Conservation (phyloP, 2,797 vertebrate genomes). For the Bradypodion ventrale region DNA sequence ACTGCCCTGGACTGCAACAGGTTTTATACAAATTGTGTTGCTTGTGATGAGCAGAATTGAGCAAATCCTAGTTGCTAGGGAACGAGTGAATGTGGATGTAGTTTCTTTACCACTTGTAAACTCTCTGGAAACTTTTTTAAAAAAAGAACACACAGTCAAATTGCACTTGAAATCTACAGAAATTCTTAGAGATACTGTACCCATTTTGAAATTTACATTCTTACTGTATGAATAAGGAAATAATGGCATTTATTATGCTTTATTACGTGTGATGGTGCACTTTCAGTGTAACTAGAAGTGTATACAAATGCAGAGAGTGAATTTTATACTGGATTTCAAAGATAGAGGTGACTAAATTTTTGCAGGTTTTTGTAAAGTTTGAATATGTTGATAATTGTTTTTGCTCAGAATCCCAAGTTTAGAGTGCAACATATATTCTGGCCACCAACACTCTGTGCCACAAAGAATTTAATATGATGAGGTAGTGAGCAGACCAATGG, state of each 20-base stretch:
- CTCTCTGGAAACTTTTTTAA: constrained; percentile 57
- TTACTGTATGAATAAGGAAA: constrained; percentile 33
- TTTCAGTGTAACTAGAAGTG: constrained; percentile 41
- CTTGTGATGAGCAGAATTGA: constrained; percentile 64
- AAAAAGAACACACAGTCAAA: constrained; percentile 43
- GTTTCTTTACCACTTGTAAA: constrained; percentile 65
- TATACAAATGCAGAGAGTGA: neutral
- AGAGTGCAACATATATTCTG: neutral
- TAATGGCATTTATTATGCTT: constrained; percentile 16
- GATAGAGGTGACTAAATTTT: neutral
- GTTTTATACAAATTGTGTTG: constrained; percentile 61
- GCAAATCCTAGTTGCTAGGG: constrained; percentile 73
- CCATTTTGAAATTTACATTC: constrained; percentile 54
- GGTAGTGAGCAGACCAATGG: neutral
- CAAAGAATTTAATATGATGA: neutral
- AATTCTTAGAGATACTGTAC: constrained; percentile 59
- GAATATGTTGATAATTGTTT: neutral
- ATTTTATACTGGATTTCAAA: neutral
- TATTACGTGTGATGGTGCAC: constrained; percentile 50
- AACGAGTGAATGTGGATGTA: constrained; percentile 62
- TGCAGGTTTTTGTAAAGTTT: neutral
- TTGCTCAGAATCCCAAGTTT: neutral
- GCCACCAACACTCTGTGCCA: neutral
- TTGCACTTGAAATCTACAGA: constrained; percentile 59
- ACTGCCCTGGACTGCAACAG: constrained; percentile 50